phyloP scores from a whole-genome alignment of 2,888 invertebrate genomes.

The Autographa pulchrina region DNA sequence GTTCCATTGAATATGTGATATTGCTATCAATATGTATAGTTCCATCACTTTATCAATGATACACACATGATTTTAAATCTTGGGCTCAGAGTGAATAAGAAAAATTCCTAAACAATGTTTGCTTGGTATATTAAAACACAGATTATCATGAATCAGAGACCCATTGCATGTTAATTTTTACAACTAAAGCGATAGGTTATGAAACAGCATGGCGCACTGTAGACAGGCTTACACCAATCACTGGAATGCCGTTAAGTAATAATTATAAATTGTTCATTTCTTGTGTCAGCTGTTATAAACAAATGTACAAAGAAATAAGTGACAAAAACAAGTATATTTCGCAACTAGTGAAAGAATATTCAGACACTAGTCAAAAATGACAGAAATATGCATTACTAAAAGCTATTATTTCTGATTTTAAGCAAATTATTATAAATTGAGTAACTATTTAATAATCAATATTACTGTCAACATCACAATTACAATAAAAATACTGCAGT shows the following conservation, averaged over 20 bases:
- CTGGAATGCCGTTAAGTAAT: constrained; percentile 68
- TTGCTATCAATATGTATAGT: not conserved
- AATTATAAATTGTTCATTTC: constrained; percentile 57
- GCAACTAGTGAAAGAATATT: not conserved
- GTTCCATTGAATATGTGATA: not conserved
- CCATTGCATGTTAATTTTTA: constrained; percentile 66
- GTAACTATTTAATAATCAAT: too few species aligned
- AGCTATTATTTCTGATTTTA: too few species aligned
- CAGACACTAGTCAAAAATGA: not conserved
- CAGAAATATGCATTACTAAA: not conserved
- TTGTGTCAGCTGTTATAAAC: constrained; percentile 63
- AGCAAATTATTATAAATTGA: too few species aligned
- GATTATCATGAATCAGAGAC: constrained; percentile 51
- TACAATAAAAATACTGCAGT: too few species aligned
- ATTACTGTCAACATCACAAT: too few species aligned
- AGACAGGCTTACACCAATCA: constrained; percentile 68
- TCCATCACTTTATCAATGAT: not conserved
- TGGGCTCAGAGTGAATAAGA: not conserved
- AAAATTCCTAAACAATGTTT: constrained; percentile 54
- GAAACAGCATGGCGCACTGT: constrained; percentile 57
- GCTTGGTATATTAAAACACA: constrained; percentile 28
- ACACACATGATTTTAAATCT: not conserved
- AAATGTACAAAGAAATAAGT: not conserved
- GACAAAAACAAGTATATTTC: not conserved
- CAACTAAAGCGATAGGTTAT: constrained; percentile 45